phyloP scores from a whole-genome alignment of 2,797 vertebrate genomes.

The Tympanoctomys barrerae region DNA sequence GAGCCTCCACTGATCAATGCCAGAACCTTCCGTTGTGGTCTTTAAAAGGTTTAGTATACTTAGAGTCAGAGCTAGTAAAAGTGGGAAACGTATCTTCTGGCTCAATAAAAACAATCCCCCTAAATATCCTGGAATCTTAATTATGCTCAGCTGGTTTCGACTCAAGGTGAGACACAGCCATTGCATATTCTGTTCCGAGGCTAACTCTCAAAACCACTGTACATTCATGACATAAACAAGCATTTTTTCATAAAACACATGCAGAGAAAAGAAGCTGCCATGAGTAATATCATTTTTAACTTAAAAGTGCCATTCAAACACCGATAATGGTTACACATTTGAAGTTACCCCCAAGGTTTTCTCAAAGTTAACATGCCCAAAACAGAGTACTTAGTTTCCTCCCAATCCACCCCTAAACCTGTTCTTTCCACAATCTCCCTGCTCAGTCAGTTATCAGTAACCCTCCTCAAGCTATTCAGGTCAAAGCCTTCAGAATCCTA shows the following conservation, averaged over 20 bases:
- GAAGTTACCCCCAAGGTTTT: background rate
- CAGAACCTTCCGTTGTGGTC: background rate
- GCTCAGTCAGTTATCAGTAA: too few species aligned
- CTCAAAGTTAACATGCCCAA: background rate
- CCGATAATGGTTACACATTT: background rate
- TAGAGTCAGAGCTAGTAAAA: background rate
- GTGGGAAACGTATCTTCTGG: background rate
- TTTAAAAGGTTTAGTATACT: background rate
- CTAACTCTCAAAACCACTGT: slow-evolving; percentile 28
- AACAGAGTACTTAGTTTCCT: background rate
- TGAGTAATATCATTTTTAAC: background rate
- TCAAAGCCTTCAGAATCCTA: background rate
- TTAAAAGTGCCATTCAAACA: background rate
- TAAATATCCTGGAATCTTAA: slow-evolving; percentile 39
- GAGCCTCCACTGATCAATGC: background rate
- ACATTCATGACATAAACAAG: background rate
- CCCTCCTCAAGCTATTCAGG: background rate
- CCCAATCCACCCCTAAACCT: background rate
- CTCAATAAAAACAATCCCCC: background rate
- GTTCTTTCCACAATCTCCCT: background rate
- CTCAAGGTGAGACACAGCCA: background rate
- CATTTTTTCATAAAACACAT: slow-evolving; percentile 34
- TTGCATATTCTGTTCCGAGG: background rate
- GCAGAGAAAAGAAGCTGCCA: background rate
- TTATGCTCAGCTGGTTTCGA: background rate